Conservation (phyloP, 2,113 vertebrate species). For the Athene cunicularia region DNA sequence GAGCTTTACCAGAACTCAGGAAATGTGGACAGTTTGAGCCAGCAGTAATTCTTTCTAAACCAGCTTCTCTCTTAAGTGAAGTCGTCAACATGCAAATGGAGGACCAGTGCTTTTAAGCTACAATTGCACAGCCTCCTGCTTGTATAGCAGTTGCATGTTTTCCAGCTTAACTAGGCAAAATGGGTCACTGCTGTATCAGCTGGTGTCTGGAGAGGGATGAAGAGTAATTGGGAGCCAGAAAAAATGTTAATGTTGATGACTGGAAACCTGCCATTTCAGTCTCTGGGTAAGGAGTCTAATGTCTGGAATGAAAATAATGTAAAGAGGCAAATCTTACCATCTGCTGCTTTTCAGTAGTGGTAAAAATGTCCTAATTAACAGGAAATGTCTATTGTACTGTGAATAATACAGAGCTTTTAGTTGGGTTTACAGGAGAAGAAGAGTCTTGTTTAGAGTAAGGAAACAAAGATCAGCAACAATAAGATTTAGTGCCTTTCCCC, state of each 20-base stretch:
- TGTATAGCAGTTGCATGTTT: neutral
- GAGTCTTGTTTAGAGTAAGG: neutral
- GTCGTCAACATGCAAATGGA: neutral
- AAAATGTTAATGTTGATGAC: neutral
- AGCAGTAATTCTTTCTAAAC: neutral
- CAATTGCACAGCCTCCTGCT: neutral
- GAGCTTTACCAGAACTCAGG: neutral
- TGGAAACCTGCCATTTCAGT: slow-evolving; percentile 57
- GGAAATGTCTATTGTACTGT: neutral
- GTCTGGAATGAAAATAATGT: slow-evolving; percentile 1
- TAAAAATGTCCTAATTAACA: neutral
- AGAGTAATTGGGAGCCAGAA: slow-evolving; percentile 35
- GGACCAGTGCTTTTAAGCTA: neutral
- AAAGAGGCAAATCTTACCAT: slow-evolving; percentile 44
- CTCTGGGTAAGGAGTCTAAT: slow-evolving; percentile 1
- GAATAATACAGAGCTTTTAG: neutral
- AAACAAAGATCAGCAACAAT: neutral
- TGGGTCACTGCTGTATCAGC: slow-evolving; percentile 62
- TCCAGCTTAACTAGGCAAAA: slow-evolving; percentile 62
- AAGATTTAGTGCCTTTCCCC: neutral
- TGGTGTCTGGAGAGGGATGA: slow-evolving; percentile 48
- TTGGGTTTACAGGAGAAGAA: neutral
- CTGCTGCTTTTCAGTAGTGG: neutral
- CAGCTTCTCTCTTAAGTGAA: neutral
- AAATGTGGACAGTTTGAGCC: neutral